A percentile compares a stretch with the other conserved stretches of the same genome.
phyloP scores from a whole-genome alignment of 2,797 vertebrate species.

The Graptemys geographica region DNA sequence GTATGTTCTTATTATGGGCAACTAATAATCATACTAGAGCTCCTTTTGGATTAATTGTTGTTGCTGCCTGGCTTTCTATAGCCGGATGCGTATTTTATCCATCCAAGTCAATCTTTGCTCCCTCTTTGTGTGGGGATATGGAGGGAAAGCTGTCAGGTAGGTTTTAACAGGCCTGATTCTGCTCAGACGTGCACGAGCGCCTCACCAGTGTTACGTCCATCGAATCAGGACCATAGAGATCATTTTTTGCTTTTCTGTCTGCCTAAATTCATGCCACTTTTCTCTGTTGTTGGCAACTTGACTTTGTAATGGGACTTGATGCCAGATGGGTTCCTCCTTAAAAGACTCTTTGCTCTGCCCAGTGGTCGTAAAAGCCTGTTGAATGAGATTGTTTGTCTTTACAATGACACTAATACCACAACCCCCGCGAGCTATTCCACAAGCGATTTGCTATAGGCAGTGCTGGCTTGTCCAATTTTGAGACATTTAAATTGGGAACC shows the following conservation, averaged over 20 bases:
- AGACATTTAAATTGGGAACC: constrained; percentile 57
- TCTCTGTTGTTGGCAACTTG: neutral
- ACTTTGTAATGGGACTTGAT: constrained; percentile 24
- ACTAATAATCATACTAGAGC: neutral
- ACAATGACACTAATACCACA: constrained; percentile 8
- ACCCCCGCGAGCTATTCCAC: neutral
- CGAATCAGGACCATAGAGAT: neutral
- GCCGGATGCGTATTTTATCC: neutral
- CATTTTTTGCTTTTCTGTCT: neutral
- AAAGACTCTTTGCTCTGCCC: neutral
- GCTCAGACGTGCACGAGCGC: neutral
- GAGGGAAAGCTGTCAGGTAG: neutral
- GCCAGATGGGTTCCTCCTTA: neutral
- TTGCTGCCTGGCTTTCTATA: neutral
- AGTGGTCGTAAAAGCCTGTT: neutral
- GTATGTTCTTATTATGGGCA: neutral
- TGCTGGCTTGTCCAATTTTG: constrained; percentile 36
- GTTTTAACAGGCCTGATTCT: neutral
- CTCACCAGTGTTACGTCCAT: neutral
- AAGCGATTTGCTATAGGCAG: neutral
- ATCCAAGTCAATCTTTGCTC: neutral
- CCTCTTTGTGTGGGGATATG: neutral
- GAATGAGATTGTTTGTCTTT: constrained; percentile 58
- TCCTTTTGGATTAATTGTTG: neutral
- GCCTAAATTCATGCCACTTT: neutral